phyloP scores from a whole-genome alignment of 2,888 invertebrate species.

The Plusia festucae region DNA sequence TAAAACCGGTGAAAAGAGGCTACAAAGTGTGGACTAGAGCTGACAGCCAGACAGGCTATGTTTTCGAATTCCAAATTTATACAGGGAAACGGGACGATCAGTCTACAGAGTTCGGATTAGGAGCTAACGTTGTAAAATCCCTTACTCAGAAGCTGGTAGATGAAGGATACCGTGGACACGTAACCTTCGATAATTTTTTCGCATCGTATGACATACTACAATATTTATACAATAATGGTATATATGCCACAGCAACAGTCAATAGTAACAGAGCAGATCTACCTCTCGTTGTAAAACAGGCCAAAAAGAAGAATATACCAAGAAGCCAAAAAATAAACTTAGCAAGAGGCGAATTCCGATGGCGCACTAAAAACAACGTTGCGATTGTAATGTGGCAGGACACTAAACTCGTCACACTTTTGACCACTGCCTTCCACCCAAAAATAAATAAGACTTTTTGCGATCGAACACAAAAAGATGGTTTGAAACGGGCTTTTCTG shows the following conservation, averaged over 20 bases:
- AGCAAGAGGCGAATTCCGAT: background rate
- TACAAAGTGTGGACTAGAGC: constrained; percentile 56
- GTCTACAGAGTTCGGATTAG: constrained; percentile 44
- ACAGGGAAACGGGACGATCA: constrained; percentile 48
- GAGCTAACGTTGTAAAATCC: constrained; percentile 47
- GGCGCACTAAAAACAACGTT: constrained; percentile 42
- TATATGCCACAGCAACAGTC: too few relatives aligned
- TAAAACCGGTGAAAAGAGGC: constrained; percentile 58
- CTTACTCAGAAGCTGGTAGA: constrained; percentile 1
- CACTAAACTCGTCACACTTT: constrained; percentile 45
- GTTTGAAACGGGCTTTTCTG: constrained; percentile 33
- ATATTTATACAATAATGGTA: constrained; percentile 7
- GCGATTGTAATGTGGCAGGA: constrained; percentile 53
- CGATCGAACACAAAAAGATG: constrained; percentile 50
- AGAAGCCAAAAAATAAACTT: background rate
- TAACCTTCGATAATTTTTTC: constrained; percentile 27
- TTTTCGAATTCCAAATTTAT: constrained; percentile 49
- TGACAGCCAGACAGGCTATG: constrained; percentile 53
- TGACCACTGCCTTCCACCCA: constrained; percentile 52
- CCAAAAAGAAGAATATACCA: too few relatives aligned
- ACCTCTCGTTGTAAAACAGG: background rate
- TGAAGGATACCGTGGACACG: constrained; percentile 9
- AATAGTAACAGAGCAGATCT: background rate
- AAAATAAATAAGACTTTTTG: constrained; percentile 21
- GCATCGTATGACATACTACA: constrained; percentile 8